Conservation (phyloP, 1,140 invertebrate genomes). For the Eriosoma lanigerum region DNA sequence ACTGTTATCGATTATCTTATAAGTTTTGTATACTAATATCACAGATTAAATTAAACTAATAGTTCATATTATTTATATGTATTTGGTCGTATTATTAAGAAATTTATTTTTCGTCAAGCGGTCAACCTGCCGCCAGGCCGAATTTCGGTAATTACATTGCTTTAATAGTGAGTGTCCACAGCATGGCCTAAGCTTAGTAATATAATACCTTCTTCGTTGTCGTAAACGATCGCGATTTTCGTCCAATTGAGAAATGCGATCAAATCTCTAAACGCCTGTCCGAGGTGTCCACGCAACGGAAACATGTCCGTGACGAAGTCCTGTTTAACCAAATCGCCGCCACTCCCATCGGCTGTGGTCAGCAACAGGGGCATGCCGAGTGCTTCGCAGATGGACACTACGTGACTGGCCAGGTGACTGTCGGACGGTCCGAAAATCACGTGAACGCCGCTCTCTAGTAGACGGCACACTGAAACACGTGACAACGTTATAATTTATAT, state of each 20-base stretch:
- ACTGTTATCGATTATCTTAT: too few species aligned
- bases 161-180: too few species aligned
- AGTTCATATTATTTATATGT: too few species aligned
- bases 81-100: too few species aligned
- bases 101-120: too few species aligned
- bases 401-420: constrained; percentile 76
- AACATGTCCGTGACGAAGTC: constrained; percentile 89
- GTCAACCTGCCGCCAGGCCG: too few species aligned
- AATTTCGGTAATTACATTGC: too few species aligned
- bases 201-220: constrained; percentile 78
- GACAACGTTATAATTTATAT: too few species aligned
- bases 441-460: constrained; percentile 81
- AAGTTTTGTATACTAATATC: too few species aligned
- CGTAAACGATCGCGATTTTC: constrained; percentile 88
- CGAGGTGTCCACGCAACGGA: constrained; percentile 80
- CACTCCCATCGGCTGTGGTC: constrained; percentile 69
- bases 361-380: constrained; percentile 87
- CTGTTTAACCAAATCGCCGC: constrained; percentile 59
- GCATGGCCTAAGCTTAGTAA: too few species aligned
- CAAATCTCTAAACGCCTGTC: constrained; percentile 82
- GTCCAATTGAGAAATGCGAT: constrained; percentile 91
- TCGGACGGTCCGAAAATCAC: constrained; percentile 88
- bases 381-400: constrained; percentile 87
- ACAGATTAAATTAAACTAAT: too few species aligned
- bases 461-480: constrained; percentile 73